Base-by-base conservation (phyloP, 1,140 invertebrate species). In the Daktulosphaira vitifoliae region DNA sequence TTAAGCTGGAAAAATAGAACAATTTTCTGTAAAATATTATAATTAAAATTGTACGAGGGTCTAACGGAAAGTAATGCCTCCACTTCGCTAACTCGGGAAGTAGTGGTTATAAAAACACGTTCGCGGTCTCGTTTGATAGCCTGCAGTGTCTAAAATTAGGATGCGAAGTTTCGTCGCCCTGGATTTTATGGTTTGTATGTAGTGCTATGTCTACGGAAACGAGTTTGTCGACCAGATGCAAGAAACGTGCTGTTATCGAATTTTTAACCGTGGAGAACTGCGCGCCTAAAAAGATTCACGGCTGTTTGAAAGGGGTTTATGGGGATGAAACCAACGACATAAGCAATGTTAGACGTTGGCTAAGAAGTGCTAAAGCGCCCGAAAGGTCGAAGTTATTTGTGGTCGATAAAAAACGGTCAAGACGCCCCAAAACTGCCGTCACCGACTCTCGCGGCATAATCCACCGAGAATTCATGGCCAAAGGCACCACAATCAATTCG, bases 401-500 rank as follows among this genome's bases (percentile, higher is more conserved):
- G 9, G 8, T 20, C 44, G 16, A 48, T 48, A 7, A 48, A 20
- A 20, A 48, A 20, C 44, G 18, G 22, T 20, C 18, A 20, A 20
- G 44, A 4, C 8, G 46, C 18, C 46, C 46, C 1, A 20, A 20
- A 11, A 48, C 20, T 18, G 42, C 22, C 22, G 22, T 20, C 8
- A 11, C 6, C 64, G 68, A 71, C 67, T 39, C 50, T 20, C 20
- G 64, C 13, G 50, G 68, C 9, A 54, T 67, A 3, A 49, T 71
- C 11, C 56, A 68, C 23, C 59, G 68, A 65, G 70, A 73, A 51
- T 70, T 67, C 51, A 38, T 72, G 7, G 46, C 65, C 26, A 33
- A 59, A 52, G 68, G 69, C 22, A 20, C 54, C 66, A 72, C 71
- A 18, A 66, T 74, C 2, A 71, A 68, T 67, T 65, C 54, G 16